phyloP scores from a whole-genome alignment of 2,888 invertebrate genomes.

The Lepeophtheirus nordmannii region DNA sequence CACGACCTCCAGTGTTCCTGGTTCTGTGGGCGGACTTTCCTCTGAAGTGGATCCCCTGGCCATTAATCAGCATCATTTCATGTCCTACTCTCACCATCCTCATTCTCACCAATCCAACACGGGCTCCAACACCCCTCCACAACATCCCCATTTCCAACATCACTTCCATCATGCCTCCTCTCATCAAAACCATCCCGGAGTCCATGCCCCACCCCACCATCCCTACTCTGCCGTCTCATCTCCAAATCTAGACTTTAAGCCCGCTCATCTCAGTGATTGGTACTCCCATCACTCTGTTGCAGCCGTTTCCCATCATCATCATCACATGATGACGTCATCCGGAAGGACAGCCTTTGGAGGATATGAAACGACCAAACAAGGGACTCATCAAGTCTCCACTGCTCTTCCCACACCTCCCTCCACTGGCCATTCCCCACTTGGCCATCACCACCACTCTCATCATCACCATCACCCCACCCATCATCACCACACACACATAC shows the following conservation, averaged over 20 bases:
- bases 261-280: conserved; percentile 13
- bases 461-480: conserved; percentile 8
- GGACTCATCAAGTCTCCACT: conserved; percentile 28
- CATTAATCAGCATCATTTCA: neutral
- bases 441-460: conserved; percentile 29
- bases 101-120: neutral
- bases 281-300: neutral
- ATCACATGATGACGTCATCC: neutral
- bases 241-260: conserved; percentile 17
- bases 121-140: neutral
- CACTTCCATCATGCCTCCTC: neutral
- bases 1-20: too few species aligned
- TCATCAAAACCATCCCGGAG: neutral
- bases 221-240: neutral
- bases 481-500: conserved; percentile 23
- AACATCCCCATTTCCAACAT: conserved; percentile 8
- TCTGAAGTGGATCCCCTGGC: neutral
- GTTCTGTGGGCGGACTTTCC: neutral
- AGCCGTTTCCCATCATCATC: neutral
- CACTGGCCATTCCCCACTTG: conserved; percentile 47
- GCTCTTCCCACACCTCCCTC: conserved; percentile 47
- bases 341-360: neutral
- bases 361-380: conserved; percentile 5
- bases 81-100: neutral
- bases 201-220: neutral